Evolutionary conservation across 1,140 invertebrate genomes (phyloP), one percentile per base, ranked within the genome.

Genomic region (Delia radicum): DNA sequence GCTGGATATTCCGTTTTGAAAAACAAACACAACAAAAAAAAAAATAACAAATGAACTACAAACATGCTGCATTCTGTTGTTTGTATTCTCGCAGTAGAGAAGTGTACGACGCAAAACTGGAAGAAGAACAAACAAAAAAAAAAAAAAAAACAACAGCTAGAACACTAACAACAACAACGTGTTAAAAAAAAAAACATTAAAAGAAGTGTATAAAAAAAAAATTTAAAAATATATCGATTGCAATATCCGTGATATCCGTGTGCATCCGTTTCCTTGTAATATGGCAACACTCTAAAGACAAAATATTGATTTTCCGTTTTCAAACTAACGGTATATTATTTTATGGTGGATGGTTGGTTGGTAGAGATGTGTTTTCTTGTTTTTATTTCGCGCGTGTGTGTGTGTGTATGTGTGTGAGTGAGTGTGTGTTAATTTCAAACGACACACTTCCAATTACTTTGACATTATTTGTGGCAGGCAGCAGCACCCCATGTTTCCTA

Each of bases 1-100:
- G 27, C 27, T 67, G 28, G 28, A 67, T 31, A 29, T 67, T n/a
- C 13, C 48, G 48, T 21, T 21, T 8, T 18, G 15, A 55, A n/a
- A 15, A 55, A 18, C n/a, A 55, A 21, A 12, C 12, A 55, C 2
- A 55, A 55, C 48, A 55, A 55, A 55, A 55, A 21, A 55, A 3
- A 55, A 55, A 55, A 55, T 21, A 55, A 55, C 48, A 55, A 55
- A 24, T 21, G 48, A 55, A 18, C n/a, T 21, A 55, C 48, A 55
- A 55, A 55, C 21, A 55, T 31, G 28, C 65, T 69, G 29, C 65
- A 69, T 69, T 69, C 65, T 33, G 65, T 33, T 69, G 65, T 69
- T 33, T 33, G 29, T 69, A 24, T 33, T 21, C 65, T 69, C 3
- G 29, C 6, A 24, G 31, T 24, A 69, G 65, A 69, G 65, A 33